A percentile compares a stretch with the other conserved stretches of the same genome.
phyloP scores from a whole-genome alignment of 1,140 invertebrate genomes.

The Drosophila funebris region DNA sequence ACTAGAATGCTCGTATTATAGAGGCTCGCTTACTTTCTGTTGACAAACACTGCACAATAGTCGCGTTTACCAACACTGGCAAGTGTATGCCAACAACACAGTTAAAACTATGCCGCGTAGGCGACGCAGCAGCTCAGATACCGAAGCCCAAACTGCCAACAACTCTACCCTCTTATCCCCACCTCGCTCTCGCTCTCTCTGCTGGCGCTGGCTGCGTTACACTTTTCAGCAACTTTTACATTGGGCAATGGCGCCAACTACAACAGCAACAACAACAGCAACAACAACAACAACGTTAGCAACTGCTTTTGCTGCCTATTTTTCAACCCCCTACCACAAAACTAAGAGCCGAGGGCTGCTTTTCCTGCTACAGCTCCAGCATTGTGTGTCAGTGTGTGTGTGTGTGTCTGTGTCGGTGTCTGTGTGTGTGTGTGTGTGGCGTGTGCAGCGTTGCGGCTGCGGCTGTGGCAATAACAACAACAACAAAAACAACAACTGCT shows the following conservation, averaged over 20 bases:
- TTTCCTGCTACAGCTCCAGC: constrained; percentile 11
- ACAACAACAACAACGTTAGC: constrained; percentile 27
- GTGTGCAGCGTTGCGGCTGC: constrained; percentile 72
- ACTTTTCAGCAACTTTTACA: constrained; percentile 79
- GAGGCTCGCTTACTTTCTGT: neutral
- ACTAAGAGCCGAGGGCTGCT: constrained; percentile 38
- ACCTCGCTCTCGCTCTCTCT: constrained; percentile 2
- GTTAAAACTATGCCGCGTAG: constrained; percentile 78
- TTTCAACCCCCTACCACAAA: constrained; percentile 61
- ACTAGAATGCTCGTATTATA: neutral
- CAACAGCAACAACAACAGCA: constrained; percentile 49
- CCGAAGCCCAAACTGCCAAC: neutral
- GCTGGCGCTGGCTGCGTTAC: constrained; percentile 67
- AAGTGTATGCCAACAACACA: constrained; percentile 38
- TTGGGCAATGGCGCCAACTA: constrained; percentile 76
- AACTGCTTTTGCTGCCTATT: constrained; percentile 45
- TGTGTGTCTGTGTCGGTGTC: neutral
- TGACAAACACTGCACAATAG: neutral
- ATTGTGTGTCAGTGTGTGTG: constrained; percentile 1
- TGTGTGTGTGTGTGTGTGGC: constrained; percentile 34
- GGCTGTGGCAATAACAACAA: constrained; percentile 47
- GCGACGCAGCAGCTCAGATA: constrained; percentile 44
- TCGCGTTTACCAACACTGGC: neutral
- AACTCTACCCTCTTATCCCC: neutral
- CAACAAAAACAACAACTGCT: constrained; percentile 14